These are phyloP conservation scores for Galbula dea DNA, from an alignment of 2,113 vertebrate genomes.

Conservation along the genomic window DNA sequence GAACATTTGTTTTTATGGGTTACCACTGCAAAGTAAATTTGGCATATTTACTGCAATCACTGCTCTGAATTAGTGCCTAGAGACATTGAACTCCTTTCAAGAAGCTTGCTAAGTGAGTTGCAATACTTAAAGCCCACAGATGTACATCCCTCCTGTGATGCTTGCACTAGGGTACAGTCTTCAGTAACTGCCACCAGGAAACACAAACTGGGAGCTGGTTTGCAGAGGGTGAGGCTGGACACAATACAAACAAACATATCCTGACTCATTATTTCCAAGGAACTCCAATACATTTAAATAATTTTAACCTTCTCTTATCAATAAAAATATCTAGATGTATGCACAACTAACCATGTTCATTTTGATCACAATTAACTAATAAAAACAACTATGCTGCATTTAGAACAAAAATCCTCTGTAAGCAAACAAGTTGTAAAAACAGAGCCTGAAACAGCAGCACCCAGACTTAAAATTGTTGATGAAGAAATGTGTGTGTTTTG, in stretches of 20 bases:
- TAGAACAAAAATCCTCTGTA: background rate
- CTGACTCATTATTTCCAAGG: slow-evolving; percentile 33
- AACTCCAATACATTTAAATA: background rate
- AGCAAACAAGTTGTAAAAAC: background rate
- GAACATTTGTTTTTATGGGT: background rate
- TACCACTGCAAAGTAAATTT: background rate
- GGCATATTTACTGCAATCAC: background rate
- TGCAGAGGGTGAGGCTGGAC: slow-evolving; percentile 5
- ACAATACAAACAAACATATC: background rate
- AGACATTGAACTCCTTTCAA: background rate
- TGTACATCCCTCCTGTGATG: fast-evolving
- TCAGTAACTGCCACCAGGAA: background rate
- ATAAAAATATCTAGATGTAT: background rate
- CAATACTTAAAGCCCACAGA: background rate
- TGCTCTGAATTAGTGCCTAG: background rate
- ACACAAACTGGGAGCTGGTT: background rate
- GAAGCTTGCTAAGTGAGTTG: background rate
- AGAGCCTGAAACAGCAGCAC: background rate
- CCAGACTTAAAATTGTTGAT: background rate
- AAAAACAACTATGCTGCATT: background rate
- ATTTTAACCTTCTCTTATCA: background rate
- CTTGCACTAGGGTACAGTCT: background rate
- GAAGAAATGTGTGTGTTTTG: background rate
- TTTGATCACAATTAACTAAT: background rate
- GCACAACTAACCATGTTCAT: background rate